Percentiles rank a stretch among this genome's conserved stretches.
Conservation (phyloP, 2,888 invertebrate species). For the Mongoloraphidia duomilia region DNA sequence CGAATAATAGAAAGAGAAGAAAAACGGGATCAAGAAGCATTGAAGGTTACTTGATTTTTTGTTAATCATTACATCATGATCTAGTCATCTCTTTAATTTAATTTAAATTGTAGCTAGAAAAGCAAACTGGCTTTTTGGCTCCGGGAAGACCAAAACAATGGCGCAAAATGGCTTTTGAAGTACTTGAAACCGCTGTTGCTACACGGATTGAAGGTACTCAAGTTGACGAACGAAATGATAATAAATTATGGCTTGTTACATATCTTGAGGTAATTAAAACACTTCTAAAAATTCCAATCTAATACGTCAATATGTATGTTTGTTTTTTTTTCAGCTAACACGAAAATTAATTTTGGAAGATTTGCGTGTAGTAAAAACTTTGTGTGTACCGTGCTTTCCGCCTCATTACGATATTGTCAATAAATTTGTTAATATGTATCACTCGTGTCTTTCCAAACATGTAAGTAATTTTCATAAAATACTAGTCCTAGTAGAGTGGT, state of each 20-base stretch:
- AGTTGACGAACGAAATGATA: slow-evolving; percentile 76
- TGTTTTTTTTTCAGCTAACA: slow-evolving; percentile 32
- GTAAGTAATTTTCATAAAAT: slow-evolving; percentile 32
- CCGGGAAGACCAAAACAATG: slow-evolving; percentile 89
- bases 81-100: background rate
- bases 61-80: background rate
- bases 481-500: no score
- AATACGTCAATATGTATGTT: background rate
- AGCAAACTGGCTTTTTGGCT: slow-evolving; percentile 77
- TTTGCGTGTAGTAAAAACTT: slow-evolving; percentile 74
- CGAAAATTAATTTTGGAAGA: slow-evolving; percentile 82
- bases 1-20: slow-evolving; percentile 96
- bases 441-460: slow-evolving; percentile 67
- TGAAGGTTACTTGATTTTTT: slow-evolving; percentile 35
- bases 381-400: slow-evolving; percentile 90
- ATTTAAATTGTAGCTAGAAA: slow-evolving; percentile 41
- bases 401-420: slow-evolving; percentile 87
- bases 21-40: slow-evolving; percentile 77
- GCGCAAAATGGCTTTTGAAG: slow-evolving; percentile 74
- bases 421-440: slow-evolving; percentile 88
- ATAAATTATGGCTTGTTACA: slow-evolving; percentile 91
- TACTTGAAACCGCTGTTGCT: slow-evolving; percentile 62
- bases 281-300: background rate
- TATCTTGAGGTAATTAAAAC: slow-evolving; percentile 55
- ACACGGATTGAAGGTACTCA: slow-evolving; percentile 89